Conservation (phyloP, 2,888 invertebrate species). For the Chloromyia formosa region DNA sequence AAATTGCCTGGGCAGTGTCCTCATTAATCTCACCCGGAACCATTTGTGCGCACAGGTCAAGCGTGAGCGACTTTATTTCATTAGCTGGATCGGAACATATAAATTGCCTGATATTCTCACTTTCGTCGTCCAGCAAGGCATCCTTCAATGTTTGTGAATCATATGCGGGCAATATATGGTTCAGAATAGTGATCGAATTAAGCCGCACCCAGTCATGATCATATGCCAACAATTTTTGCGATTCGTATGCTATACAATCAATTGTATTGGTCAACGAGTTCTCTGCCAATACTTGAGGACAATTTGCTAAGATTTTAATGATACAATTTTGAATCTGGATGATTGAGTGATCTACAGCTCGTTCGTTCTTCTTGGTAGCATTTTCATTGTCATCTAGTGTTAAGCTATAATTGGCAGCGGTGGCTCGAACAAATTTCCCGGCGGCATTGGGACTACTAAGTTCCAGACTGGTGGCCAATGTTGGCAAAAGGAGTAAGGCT, state of each 20-base stretch:
- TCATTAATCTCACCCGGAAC: slow-evolving; percentile 72
- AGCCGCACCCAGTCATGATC: slow-evolving; percentile 89
- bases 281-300: slow-evolving; percentile 69
- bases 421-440: slow-evolving; percentile 70
- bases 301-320: slow-evolving; percentile 73
- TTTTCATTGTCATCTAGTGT: slow-evolving; percentile 42
- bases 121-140: slow-evolving; percentile 62
- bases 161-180: slow-evolving; percentile 73
- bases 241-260: slow-evolving; percentile 72
- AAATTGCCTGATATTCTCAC: slow-evolving; percentile 60
- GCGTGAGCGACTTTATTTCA: slow-evolving; percentile 72
- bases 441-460: slow-evolving; percentile 64
- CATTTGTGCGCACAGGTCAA: slow-evolving; percentile 81
- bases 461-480: slow-evolving; percentile 67
- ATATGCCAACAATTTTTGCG: slow-evolving; percentile 78
- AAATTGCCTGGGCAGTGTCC: slow-evolving; percentile 76
- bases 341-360: slow-evolving; percentile 75
- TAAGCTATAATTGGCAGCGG: slow-evolving; percentile 42
- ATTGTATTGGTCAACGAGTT: slow-evolving; percentile 57
- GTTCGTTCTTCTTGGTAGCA: slow-evolving; percentile 29
- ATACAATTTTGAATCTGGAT: slow-evolving; percentile 79
- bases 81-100: slow-evolving; percentile 71
- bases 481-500: slow-evolving; percentile 70
- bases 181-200: slow-evolving; percentile 78
- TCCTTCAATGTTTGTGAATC: slow-evolving; percentile 64